A percentile compares a stretch with the other conserved stretches of the same genome.
Conservation (phyloP, 2,113 vertebrate species). For the Paramormyrops kingsleyae region DNA sequence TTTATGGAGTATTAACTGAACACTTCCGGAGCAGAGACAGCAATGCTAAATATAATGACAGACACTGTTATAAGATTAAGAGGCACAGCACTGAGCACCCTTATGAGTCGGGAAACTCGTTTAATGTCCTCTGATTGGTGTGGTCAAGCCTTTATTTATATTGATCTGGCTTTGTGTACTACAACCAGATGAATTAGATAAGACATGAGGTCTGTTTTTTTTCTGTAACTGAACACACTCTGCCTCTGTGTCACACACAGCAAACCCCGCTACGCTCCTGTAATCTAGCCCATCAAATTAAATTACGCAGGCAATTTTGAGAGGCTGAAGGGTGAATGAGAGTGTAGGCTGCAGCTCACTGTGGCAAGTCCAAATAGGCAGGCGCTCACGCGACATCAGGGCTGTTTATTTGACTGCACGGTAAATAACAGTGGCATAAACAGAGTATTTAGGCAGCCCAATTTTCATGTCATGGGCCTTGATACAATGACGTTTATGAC, state of each 20-base stretch:
- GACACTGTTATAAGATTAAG: conserved; percentile 47
- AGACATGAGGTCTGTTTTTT: conserved; percentile 43
- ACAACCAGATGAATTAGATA: conserved; percentile 53
- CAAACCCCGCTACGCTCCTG: conserved; percentile 29
- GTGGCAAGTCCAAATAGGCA: not conserved
- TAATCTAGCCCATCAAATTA: conserved; percentile 45
- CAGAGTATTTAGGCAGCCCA: not conserved
- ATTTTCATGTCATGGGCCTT: not conserved
- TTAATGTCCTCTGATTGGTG: conserved; percentile 45
- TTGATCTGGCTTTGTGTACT: conserved; percentile 50
- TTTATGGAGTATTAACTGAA: conserved; percentile 41
- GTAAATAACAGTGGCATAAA: not conserved
- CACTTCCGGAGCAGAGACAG: conserved; percentile 45
- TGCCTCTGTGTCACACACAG: conserved; percentile 36
- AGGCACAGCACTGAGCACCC: conserved; percentile 52
- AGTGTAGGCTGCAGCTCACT: not conserved
- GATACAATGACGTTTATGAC: not conserved
- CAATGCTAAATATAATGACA: conserved; percentile 39
- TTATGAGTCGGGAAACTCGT: conserved; percentile 39
- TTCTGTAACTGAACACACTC: conserved; percentile 36
- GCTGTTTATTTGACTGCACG: not conserved
- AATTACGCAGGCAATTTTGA: conserved; percentile 42
- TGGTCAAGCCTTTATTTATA: conserved; percentile 38
- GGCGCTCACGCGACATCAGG: no score
- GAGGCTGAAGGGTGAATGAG: conserved; percentile 19